These are phyloP conservation scores for Pitangus sulphuratus DNA, from an alignment of 2,797 vertebrate genomes.

Conservation along the genomic window DNA sequence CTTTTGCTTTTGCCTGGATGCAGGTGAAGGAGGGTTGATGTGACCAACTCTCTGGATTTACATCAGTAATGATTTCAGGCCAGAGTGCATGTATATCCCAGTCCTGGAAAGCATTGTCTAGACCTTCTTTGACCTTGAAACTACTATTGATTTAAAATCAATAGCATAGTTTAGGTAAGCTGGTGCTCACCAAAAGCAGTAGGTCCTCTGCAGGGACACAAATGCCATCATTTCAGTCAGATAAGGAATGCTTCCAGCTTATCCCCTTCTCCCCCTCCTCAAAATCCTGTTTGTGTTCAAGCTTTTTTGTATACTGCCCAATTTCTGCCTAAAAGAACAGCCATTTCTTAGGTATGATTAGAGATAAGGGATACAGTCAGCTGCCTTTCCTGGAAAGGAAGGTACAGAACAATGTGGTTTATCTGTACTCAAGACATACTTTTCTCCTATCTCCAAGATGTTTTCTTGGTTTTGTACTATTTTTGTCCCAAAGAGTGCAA, in stretches of 20 bases:
- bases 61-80: not conserved
- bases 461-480: conserved; percentile 20
- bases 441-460: conserved; percentile 2
- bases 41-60: not conserved
- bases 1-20: not conserved
- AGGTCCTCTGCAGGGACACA: not conserved
- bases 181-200: not conserved
- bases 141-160: conserved; percentile 7
- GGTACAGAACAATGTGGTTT: conserved; percentile 49
- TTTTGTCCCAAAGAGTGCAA: not conserved
- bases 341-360: not conserved
- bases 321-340: not conserved
- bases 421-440: not conserved
- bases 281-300: not conserved
- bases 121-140: conserved; percentile 34
- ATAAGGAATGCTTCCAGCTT: not conserved
- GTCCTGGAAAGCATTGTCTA: not conserved
- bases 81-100: not conserved
- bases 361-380: conserved; percentile 12
- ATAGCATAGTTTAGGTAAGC: not conserved
- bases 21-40: not conserved
- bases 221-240: not conserved
- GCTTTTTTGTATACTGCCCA: not conserved
- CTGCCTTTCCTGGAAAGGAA: conserved; percentile 60
- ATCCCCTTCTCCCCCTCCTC: not conserved